These are phyloP conservation scores for Verasper variegatus DNA, from an alignment of 2,113 vertebrate genomes.

Conservation along the genomic window DNA sequence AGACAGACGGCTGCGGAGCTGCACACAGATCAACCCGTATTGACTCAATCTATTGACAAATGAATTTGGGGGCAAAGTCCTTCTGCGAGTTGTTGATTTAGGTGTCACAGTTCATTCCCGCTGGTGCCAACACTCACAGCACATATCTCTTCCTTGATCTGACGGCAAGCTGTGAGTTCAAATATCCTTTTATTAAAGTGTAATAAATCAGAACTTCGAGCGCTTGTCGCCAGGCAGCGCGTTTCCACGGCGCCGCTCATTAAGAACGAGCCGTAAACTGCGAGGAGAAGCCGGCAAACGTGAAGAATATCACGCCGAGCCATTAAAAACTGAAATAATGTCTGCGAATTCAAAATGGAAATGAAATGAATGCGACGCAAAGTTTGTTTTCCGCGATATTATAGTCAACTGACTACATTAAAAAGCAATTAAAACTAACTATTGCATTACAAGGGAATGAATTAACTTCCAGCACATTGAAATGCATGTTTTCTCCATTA, in stretches of 20 bases:
- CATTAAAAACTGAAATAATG: conserved; percentile 66
- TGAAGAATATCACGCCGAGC: conserved; percentile 36
- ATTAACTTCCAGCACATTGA: conserved; percentile 68
- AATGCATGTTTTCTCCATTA: conserved; percentile 73
- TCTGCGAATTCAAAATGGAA: conserved; percentile 64
- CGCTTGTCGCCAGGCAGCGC: conserved; percentile 42
- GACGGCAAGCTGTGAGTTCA: conserved; percentile 80
- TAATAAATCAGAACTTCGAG: conserved; percentile 49
- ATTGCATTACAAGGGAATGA: conserved; percentile 79
- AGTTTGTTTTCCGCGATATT: conserved; percentile 76
- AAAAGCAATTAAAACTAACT: conserved; percentile 84
- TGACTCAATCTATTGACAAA: conserved; percentile 86
- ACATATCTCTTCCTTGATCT: conserved; percentile 80
- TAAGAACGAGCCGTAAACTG: conserved; percentile 44
- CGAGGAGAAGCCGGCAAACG: conserved; percentile 30
- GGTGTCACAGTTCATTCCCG: conserved; percentile 84
- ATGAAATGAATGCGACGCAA: conserved; percentile 73
- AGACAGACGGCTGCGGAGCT: conserved; percentile 74
- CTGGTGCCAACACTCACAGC: conserved; percentile 81
- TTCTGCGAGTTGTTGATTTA: conserved; percentile 85
- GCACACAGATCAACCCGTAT: conserved; percentile 82
- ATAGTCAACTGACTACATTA: conserved; percentile 76
- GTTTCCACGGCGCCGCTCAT: conserved; percentile 47
- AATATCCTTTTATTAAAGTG: conserved; percentile 71
- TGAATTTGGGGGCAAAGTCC: conserved; percentile 85